phyloP scores from a whole-genome alignment of 2,888 invertebrate genomes.

The Hemithea aestivaria region DNA sequence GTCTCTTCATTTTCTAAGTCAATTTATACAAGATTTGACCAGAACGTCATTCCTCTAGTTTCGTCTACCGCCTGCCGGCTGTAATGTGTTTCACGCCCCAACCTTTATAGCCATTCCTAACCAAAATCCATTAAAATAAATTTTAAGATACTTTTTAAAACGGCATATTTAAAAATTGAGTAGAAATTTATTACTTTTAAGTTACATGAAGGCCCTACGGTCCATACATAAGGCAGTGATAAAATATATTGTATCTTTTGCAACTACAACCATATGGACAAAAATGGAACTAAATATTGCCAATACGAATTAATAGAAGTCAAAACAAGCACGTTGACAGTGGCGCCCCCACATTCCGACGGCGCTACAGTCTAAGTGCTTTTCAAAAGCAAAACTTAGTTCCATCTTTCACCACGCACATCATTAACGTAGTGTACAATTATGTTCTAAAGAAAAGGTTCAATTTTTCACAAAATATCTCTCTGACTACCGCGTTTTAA shows the following conservation, averaged over 20 bases:
- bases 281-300: constrained; percentile 23
- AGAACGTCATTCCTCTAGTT: constrained; percentile 7
- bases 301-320: no score
- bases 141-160: constrained; percentile 11
- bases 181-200: constrained; percentile 21
- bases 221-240: constrained; percentile 64
- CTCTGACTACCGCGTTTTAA: constrained; percentile 28
- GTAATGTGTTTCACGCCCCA: constrained; percentile 73
- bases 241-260: constrained; percentile 62
- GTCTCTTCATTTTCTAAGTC: no score
- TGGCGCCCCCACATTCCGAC: no score
- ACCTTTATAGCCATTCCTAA: constrained; percentile 25
- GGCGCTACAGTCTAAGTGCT: no score
- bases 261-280: constrained; percentile 39
- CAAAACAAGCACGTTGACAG: no score
- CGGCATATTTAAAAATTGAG: constrained; percentile 33
- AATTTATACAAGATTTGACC: no score
- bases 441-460: constrained; percentile 27
- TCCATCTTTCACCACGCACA: no score
- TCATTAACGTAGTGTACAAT: no score
- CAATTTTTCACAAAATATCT: constrained; percentile 62
- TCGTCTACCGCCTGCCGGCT: constrained; percentile 42
- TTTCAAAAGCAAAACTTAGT: no score
- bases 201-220: constrained; percentile 29
- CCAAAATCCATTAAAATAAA: constrained; percentile 25